Base-by-base conservation (phyloP, 2,888 invertebrate species). In the Agrotis puta region DNA sequence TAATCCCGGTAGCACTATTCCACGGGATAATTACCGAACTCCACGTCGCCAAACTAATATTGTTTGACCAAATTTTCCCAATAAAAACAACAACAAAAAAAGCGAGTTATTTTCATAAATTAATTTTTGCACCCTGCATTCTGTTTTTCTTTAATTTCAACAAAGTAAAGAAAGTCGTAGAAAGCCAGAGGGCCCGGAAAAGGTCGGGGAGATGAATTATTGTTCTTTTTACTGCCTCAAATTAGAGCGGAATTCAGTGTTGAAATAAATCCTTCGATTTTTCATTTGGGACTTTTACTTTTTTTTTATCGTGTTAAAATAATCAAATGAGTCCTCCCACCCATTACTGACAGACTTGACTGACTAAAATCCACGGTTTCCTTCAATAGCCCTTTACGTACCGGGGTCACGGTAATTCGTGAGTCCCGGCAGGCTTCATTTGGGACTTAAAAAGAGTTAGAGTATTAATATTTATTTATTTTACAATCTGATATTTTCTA, bases 141-240 rank as follows among this genome's bases (percentile, higher is more conserved):
- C 14, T 73, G 64, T 65, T 65, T 45, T 72, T 57, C 20, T 74
- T 67, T 14, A 47, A 47, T 43, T 62, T 22, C n/a, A 53, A 58
- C 64, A 27, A 56, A 54, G 16, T 43, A n/a, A 65, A 63, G 47
- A n/a, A 65, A 63, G 47, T 63, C 24, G 18, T 39, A 1, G 13
- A 53, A 57, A 9, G 33, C 43, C 45, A 14, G 9, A 56, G 20
- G 14, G 45, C 6, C 57, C 9, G 13, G 14, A 61, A 56, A 77
- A 48, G 47, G 71, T 53, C 57, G 20, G 14, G 11, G 27, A 65
- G 58, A 59, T 76, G 16, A 77, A 18, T 71, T 65, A 71, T 62
- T 73, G n/a, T 65, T 24, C 11, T 18, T 71, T 74, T 71, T 71
- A 76, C 43, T 18, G 57, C 62, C 57, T 48, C 27, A 64, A 77